A percentile compares a stretch with the other conserved stretches of the same genome.
Evolutionary conservation across 1,140 invertebrate genomes (phyloP).

Genomic region (Planococcus citri): DNA sequence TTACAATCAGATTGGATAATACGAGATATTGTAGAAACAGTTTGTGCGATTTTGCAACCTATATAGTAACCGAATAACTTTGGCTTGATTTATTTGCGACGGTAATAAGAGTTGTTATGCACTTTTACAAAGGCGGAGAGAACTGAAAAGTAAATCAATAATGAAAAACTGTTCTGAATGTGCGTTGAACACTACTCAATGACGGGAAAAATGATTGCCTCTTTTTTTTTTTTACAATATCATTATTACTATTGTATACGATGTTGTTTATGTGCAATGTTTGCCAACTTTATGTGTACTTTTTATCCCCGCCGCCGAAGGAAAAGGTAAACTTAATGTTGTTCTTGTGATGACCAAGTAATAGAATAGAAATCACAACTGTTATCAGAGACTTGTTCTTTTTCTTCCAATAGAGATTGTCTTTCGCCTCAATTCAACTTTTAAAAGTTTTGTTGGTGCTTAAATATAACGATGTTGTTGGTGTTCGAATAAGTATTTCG

Average conservation of each 20-base stretch:
- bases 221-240: neutral
- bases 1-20: slow-evolving; percentile 12
- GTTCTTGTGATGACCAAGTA: too few species aligned
- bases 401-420: too few species aligned
- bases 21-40: slow-evolving; percentile 11
- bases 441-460: too few species aligned
- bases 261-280: too few species aligned
- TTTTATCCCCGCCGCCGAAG: too few species aligned
- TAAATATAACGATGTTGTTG: too few species aligned
- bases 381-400: too few species aligned
- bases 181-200: neutral
- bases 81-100: slow-evolving; percentile 12
- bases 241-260: neutral
- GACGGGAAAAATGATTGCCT: neutral
- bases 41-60: neutral
- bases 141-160: neutral
- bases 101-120: slow-evolving; percentile 15
- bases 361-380: too few species aligned
- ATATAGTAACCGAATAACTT: neutral
- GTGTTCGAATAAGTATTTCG: too few species aligned
- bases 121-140: neutral
- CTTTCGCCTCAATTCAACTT: too few species aligned
- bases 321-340: too few species aligned
- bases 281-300: too few species aligned
- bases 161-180: slow-evolving; percentile 4